These are phyloP conservation scores for Rhabditoides inermis DNA, from an alignment of 2,888 invertebrate species.

Conservation along the genomic window DNA sequence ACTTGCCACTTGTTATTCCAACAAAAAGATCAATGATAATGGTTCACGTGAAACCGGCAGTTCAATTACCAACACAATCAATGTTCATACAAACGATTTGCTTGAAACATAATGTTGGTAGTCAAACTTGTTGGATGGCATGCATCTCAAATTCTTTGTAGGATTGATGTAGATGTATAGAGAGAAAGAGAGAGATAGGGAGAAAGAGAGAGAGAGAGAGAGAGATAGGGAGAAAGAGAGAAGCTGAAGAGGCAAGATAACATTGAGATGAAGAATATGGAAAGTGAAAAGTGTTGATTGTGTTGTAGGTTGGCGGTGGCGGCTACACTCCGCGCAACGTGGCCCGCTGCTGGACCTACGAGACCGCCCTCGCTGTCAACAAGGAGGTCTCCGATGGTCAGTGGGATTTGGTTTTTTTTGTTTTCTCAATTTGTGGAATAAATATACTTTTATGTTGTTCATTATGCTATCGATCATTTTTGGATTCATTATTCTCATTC, in stretches of 20 bases:
- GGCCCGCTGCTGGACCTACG: conserved; percentile 84
- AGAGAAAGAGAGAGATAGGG: no score
- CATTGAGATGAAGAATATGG: background rate
- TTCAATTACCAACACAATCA: no score
- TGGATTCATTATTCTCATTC: background rate
- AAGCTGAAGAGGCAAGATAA: background rate
- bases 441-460: background rate
- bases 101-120: no score
- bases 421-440: background rate
- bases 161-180: background rate
- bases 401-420: background rate
- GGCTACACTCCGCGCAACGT: conserved; percentile 46
- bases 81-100: no score
- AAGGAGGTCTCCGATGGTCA: conserved; percentile 38
- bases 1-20: no score
- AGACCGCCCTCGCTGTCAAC: conserved; percentile 66
- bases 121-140: no score
- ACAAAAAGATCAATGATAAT: no score
- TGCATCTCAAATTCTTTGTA: background rate
- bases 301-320: background rate
- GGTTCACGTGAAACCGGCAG: no score
- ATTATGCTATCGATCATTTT: background rate
- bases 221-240: no score
- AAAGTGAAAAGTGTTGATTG: background rate
- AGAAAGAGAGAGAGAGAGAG: background rate